Evolutionary conservation across 2,888 invertebrate species (phyloP).

Genomic region (Plusia festucae): DNA sequence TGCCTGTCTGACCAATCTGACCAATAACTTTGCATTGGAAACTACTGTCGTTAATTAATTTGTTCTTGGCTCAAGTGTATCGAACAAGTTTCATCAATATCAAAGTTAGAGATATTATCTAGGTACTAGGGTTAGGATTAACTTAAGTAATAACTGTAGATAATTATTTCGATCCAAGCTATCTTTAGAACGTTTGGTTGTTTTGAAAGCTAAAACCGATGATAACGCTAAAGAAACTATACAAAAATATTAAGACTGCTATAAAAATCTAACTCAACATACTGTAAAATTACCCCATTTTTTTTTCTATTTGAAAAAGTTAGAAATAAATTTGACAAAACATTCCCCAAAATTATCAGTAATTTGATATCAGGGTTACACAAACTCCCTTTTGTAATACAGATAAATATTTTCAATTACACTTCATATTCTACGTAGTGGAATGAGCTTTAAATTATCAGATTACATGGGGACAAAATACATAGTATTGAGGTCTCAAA

Average conservation of each 20-base stretch:
- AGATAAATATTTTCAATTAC: constrained; percentile 14
- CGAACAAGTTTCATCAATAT: constrained; percentile 5
- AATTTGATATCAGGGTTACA: constrained; percentile 63
- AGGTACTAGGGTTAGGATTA: constrained; percentile 22
- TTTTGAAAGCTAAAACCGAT: constrained; percentile 23
- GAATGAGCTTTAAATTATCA: constrained; percentile 29
- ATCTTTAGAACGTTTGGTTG: constrained; percentile 22
- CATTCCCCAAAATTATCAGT: constrained; percentile 58
- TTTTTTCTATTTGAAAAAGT: neutral
- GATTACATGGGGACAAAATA: constrained; percentile 29
- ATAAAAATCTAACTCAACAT: neutral
- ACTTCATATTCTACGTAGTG: constrained; percentile 17
- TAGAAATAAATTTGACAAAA: constrained; percentile 57
- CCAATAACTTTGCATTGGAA: neutral
- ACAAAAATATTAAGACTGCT: no score
- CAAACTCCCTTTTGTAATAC: constrained; percentile 65
- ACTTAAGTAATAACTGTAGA: constrained; percentile 20
- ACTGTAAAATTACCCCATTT: neutral
- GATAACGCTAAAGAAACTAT: constrained; percentile 17
- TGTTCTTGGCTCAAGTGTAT: neutral
- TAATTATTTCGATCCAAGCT: constrained; percentile 27
- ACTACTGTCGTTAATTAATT: neutral
- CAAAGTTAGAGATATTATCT: constrained; percentile 12
- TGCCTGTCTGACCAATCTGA: no score
- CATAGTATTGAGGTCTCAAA: constrained; percentile 13